phyloP scores from a whole-genome alignment of 2,797 vertebrate species.

The Rachycentron canadum region DNA sequence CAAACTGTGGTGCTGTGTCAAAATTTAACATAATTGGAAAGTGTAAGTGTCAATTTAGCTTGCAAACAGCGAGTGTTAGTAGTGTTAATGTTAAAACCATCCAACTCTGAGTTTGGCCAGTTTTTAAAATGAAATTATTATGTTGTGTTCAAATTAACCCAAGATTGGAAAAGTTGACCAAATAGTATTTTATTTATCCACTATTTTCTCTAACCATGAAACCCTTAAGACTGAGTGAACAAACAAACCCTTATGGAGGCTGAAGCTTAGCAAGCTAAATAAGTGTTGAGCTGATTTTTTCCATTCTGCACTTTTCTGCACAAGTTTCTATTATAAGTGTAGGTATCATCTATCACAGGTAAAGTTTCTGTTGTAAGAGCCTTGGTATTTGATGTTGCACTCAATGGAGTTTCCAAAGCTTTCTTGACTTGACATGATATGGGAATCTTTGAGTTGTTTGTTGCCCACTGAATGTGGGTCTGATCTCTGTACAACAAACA shows the following conservation, averaged over 20 bases:
- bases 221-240: neutral
- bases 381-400: neutral
- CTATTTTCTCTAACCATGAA: constrained; percentile 10
- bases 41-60: constrained; percentile 21
- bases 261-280: neutral
- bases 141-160: neutral
- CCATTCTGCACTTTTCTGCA: neutral
- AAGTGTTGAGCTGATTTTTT: neutral
- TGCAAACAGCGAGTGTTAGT: neutral
- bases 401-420: neutral
- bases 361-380: neutral
- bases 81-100: neutral
- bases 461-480: neutral
- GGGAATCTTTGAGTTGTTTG: neutral
- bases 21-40: constrained; percentile 37
- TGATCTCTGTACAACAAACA: constrained; percentile 5
- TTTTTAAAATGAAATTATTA: neutral
- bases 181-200: neutral
- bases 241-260: constrained; percentile 1
- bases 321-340: too few relatives aligned
- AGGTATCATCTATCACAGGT: neutral
- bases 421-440: neutral
- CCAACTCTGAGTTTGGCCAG: neutral
- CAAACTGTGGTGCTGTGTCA: constrained; percentile 7
- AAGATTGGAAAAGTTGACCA: neutral